Base-by-base conservation (phyloP, 2,113 vertebrate genomes). In the Camelus bactrianus region DNA sequence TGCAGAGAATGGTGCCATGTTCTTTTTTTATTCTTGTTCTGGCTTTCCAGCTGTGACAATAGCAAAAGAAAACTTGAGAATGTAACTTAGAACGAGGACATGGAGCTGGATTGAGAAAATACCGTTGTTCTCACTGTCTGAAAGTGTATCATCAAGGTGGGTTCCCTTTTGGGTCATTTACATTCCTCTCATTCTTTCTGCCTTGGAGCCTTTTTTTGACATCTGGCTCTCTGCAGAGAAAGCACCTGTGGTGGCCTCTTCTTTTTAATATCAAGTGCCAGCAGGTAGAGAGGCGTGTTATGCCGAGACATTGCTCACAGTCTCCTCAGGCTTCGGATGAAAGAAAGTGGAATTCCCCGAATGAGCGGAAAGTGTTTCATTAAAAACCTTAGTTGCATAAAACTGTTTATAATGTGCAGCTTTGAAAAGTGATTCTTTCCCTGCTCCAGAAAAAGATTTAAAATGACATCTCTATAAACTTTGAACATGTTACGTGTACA, bases 291-390 rank as follows among this genome's bases (percentile, higher is more conserved):
- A 85, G 91, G 50, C 9, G 16, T 62, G 72, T 92, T 79, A 75
- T 60, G 48, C 73, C 88, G 72, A 97, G 77, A 95, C 95, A 81
- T 54, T 35, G 67, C 93, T 94, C 89, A 79, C 38, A 22, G 13
- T 72, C 62, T 96, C 95, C 94, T 87, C 56, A 48, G 95, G 97
- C 94, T 94, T 84, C 35, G 67, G 85, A 95, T 97, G 91, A 95
- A 96, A 97, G 76, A 64, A 81, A 85, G n/a, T 89, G 91, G 93
- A 96, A 95, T 97, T 97, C 86, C 95, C 85, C 93, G 89, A 93
- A 96, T 89, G 73, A 79, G 91, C 0, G 0, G 88, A 67, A 95
- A 96, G 69, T 46, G 15, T 93, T 94, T 85, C 72, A 95, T 96
- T 95, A 96, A 97, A 97, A 91, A 79, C 64, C 77, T 79, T 70